Evolutionary conservation across 2,888 invertebrate genomes (phyloP), one percentile per base, ranked within the genome.

Genomic region (Nomada ruficornis): DNA sequence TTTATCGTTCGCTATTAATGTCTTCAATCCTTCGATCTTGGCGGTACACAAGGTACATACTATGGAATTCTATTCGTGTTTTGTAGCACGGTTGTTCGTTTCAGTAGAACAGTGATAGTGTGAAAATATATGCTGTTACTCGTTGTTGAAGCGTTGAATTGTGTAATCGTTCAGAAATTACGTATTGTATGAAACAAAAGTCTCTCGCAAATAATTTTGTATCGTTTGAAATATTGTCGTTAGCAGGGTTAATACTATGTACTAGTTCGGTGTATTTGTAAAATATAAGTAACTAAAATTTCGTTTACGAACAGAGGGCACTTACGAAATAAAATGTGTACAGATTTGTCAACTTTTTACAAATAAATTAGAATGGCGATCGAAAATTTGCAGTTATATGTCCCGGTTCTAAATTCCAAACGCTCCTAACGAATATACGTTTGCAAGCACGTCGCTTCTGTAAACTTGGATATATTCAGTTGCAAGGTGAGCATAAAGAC

Each of bases 91-190:
- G 15, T 36, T 59, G 26, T 29, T 42, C 11, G 11, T 18, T 42
- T 23, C 18, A 23, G 10, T 29, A 9, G n/a, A 54, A 78, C 47
- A 26, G 26, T 36, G 0, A 50, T 50, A 18, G 9, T 9, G 44
- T 20, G 62, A 50, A 44, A 57, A 52, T 57, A 23, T 52, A 26
- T 68, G 42, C 29, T 68, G 20, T 44, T 20, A 50, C 79, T 78
- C 67, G 79, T 71, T 78, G 70, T 67, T 78, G 79, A 78, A 78
- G 71, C 11, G 36, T 57, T 13, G 4, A 13, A 57, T 54, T 36
- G 36, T 55, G 9, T 15, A 13, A 9, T 47, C 18, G 4, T 42
- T 42, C 10, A 2, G 0, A 10, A 50, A n/a, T 13, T 9, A 23
- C 20, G n/a, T 11, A 23, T 20, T 1, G 1, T 42, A 18, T 44